phyloP scores from a whole-genome alignment of 2,797 vertebrate genomes.

The Myotis planiceps region DNA sequence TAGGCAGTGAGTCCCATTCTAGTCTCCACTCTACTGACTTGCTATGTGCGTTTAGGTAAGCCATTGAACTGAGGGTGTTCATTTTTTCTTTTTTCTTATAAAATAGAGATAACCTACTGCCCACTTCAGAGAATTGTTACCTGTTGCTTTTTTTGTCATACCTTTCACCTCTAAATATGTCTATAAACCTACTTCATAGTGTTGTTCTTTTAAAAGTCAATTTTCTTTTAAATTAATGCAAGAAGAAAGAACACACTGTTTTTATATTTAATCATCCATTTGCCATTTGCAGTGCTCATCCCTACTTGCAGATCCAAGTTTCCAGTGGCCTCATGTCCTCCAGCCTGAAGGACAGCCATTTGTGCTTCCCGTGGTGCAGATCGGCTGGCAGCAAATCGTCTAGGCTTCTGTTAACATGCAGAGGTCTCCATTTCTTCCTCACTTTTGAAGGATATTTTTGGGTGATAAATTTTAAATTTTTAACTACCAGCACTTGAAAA shows the following conservation, averaged over 20 bases:
- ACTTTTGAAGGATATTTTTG: not conserved
- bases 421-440: not conserved
- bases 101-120: not conserved
- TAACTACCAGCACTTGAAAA: not conserved
- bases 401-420: not conserved
- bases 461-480: not conserved
- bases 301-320: not conserved
- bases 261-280: not conserved
- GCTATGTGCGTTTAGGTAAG: not conserved
- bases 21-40: not conserved
- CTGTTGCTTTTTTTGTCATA: not conserved
- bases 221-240: not conserved
- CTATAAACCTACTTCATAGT: not conserved
- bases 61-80: not conserved
- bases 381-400: rapidly evolving
- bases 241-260: not conserved
- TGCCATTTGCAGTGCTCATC: rapidly evolving
- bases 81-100: not conserved
- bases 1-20: rapidly evolving
- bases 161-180: not conserved
- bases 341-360: not conserved
- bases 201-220: not conserved
- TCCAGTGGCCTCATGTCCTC: not conserved
- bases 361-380: rapidly evolving
- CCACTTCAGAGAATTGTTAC: not conserved